A percentile compares a stretch with the other conserved stretches of the same genome.
Evolutionary conservation across 1,140 invertebrate species (phyloP).

Genomic region (Bombus superbus): DNA sequence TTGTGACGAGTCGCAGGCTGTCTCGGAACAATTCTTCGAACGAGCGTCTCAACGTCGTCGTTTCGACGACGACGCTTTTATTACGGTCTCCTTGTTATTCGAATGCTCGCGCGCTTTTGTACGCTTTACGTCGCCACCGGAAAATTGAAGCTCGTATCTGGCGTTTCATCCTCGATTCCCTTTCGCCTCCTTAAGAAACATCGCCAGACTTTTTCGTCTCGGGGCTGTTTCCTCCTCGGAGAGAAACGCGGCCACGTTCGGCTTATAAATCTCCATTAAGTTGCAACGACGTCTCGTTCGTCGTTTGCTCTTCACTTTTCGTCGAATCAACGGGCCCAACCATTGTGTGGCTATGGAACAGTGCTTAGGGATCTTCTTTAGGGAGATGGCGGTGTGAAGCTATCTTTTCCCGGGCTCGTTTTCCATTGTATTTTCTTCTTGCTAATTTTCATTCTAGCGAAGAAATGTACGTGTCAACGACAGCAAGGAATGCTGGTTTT

Average conservation of each 20-base stretch:
- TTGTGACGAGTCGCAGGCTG: neutral
- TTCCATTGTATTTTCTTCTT: too few relatives aligned
- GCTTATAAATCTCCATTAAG: slow-evolving; percentile 2
- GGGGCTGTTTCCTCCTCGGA: too few relatives aligned
- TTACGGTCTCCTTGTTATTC: neutral
- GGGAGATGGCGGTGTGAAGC: too few relatives aligned
- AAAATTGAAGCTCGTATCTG: neutral
- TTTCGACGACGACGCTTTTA: neutral
- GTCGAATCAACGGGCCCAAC: neutral
- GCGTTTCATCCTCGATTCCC: neutral
- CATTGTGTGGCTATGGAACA: too few relatives aligned
- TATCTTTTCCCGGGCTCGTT: too few relatives aligned
- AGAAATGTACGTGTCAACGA: too few relatives aligned
- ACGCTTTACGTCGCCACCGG: neutral
- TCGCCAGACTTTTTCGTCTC: neutral
- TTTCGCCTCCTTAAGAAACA: neutral
- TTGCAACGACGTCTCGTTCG: neutral
- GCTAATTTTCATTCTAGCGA: too few relatives aligned
- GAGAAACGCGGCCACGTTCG: neutral
- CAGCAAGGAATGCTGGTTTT: too few relatives aligned
- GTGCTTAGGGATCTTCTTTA: too few relatives aligned
- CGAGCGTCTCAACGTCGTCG: neutral
- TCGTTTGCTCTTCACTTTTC: neutral
- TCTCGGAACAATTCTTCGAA: neutral
- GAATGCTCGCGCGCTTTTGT: neutral